Conservation (phyloP, 2,888 invertebrate species). For the Tuberolachnus salignus region DNA sequence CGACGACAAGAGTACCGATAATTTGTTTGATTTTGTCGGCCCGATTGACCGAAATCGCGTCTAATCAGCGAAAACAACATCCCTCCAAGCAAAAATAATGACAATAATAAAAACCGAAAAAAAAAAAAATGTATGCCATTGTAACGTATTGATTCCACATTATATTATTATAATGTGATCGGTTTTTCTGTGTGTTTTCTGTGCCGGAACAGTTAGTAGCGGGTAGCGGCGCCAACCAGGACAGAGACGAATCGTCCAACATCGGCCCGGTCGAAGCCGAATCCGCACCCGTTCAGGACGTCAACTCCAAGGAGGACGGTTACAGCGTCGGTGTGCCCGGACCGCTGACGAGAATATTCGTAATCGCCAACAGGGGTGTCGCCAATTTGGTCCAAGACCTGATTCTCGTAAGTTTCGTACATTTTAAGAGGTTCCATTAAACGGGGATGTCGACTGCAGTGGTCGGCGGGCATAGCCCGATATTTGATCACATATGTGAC, state of each 20-base stretch:
- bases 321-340: constrained; percentile 85
- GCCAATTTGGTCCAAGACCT: constrained; percentile 87
- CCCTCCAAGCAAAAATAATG: not conserved
- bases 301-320: constrained; percentile 66
- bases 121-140: not conserved
- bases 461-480: too few species aligned
- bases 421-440: not conserved
- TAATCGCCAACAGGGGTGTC: constrained; percentile 84
- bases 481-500: too few species aligned
- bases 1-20: too few species aligned
- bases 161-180: constrained; percentile 1
- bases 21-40: too few species aligned
- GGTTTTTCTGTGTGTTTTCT: constrained; percentile 17
- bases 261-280: constrained; percentile 58
- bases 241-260: constrained; percentile 66
- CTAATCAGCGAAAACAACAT: not conserved
- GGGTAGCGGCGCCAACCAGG: constrained; percentile 72
- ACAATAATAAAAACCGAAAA: too few species aligned
- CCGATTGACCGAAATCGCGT: not conserved
- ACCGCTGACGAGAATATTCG: constrained; percentile 83
- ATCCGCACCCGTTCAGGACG: constrained; percentile 59
- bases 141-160: not conserved
- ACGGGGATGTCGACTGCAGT: not conserved
- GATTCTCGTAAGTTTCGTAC: constrained; percentile 74
- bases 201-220: constrained; percentile 73